A percentile compares a stretch with the other conserved stretches of the same genome.
These are phyloP conservation scores for Oxyteleia sp. DNA, from an alignment of 2,888 invertebrate species.

Conservation along the genomic window DNA sequence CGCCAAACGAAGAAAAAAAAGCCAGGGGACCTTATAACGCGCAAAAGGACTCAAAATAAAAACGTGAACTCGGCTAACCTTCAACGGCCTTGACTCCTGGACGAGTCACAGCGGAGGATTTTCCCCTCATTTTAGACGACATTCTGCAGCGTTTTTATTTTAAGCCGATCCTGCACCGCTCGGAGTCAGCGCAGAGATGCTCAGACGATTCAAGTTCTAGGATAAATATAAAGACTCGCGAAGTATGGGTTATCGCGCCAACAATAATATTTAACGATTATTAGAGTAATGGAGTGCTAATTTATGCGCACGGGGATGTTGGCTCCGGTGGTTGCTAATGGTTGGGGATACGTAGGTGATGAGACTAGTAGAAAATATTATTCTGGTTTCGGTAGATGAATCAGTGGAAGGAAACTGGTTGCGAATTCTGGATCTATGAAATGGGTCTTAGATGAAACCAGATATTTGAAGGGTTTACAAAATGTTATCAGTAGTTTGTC, in stretches of 20 bases:
- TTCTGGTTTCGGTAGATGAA: not conserved
- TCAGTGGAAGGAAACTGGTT: not conserved
- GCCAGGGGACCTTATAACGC: slow-evolving; percentile 46
- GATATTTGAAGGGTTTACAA: no score
- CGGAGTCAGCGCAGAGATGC: slow-evolving; percentile 11
- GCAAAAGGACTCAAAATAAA: slow-evolving; percentile 69
- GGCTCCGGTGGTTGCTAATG: not conserved
- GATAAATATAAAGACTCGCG: slow-evolving; percentile 29
- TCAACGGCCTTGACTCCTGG: slow-evolving; percentile 81
- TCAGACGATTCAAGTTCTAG: slow-evolving; percentile 19
- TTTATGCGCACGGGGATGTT: slow-evolving; percentile 12
- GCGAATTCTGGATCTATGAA: no score
- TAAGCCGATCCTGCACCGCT: slow-evolving; percentile 23
- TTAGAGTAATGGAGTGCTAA: slow-evolving; percentile 27
- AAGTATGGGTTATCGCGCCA: slow-evolving; percentile 2
- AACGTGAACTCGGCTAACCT: slow-evolving; percentile 80
- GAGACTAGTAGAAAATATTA: not conserved
- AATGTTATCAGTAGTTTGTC: no score
- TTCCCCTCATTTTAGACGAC: slow-evolving; percentile 74
- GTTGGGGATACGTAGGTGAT: not conserved
- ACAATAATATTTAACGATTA: slow-evolving; percentile 41
- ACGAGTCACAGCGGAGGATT: slow-evolving; percentile 73
- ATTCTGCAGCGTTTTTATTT: slow-evolving; percentile 43
- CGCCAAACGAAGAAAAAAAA: slow-evolving; percentile 57
- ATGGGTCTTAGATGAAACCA: no score